A percentile compares a stretch with the other conserved stretches of the same genome.
phyloP scores from a whole-genome alignment of 2,888 invertebrate species.

The Apodemia hepburni region DNA sequence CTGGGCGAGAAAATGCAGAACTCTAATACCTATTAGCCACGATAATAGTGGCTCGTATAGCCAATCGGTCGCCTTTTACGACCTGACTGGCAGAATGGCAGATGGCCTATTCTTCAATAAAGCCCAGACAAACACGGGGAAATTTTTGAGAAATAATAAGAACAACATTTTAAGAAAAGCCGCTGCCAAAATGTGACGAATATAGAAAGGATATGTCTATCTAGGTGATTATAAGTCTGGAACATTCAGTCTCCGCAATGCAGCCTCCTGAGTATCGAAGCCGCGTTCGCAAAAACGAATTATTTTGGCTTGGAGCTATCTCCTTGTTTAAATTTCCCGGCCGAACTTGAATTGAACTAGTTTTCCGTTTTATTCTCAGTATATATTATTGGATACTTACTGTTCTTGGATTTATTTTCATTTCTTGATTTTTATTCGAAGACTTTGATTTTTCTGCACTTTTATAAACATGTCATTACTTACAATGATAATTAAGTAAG shows the following conservation, averaged over 20 bases:
- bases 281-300: slow-evolving; percentile 25
- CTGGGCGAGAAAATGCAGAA: too few relatives aligned
- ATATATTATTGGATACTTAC: slow-evolving; percentile 14
- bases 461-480: too few relatives aligned
- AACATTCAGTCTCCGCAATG: slow-evolving; percentile 27
- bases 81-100: too few relatives aligned
- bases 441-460: neutral
- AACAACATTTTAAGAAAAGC: too few relatives aligned
- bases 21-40: too few relatives aligned
- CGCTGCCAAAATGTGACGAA: too few relatives aligned
- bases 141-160: too few relatives aligned
- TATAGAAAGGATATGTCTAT: neutral
- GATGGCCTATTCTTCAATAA: too few relatives aligned
- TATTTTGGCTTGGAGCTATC: slow-evolving; percentile 23
- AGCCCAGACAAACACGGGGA: too few relatives aligned
- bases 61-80: too few relatives aligned
- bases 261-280: slow-evolving; percentile 35
- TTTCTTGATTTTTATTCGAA: neutral
- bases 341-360: slow-evolving; percentile 23
- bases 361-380: slow-evolving; percentile 13
- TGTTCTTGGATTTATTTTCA: neutral
- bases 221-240: neutral
- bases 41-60: too few relatives aligned
- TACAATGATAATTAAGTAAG: too few relatives aligned
- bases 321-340: slow-evolving; percentile 22